Percentiles rank a stretch among this genome's conserved stretches.
phyloP scores from a whole-genome alignment of 2,113 vertebrate genomes.

The Pseudois nayaur region DNA sequence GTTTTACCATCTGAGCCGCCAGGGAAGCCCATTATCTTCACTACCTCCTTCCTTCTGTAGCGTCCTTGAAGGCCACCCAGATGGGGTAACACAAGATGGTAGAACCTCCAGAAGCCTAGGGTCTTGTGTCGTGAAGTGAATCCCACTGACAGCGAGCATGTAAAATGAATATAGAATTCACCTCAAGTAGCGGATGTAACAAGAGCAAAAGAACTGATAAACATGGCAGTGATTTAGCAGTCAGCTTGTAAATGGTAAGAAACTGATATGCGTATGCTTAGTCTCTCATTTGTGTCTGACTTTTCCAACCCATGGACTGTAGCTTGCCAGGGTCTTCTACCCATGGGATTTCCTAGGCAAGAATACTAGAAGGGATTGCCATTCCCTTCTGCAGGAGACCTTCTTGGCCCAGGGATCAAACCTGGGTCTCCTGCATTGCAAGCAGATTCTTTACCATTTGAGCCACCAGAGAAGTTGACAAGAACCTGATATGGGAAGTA shows the following conservation, averaged over 20 bases:
- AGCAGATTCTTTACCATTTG: not conserved
- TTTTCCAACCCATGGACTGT: not conserved
- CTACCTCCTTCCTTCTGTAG: not conserved
- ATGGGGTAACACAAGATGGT: not conserved
- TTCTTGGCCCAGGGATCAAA: not conserved
- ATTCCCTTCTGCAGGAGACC: not conserved
- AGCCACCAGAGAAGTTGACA: not conserved
- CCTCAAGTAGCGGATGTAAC: not conserved
- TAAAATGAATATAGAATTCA: not conserved
- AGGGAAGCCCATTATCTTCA: not conserved
- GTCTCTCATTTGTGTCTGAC: not conserved
- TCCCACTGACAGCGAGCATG: rapidly evolving
- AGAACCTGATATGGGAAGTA: not conserved
- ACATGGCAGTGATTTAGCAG: not conserved
- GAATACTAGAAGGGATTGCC: not conserved
- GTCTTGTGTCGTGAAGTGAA: rapidly evolving
- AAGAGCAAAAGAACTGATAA: not conserved
- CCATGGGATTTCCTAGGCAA: not conserved
- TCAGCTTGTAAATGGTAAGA: not conserved
- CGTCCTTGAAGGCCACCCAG: not conserved
- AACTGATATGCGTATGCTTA: rapidly evolving
- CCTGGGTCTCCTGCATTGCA: not conserved
- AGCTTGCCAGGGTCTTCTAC: rapidly evolving
- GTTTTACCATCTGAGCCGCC: not conserved
- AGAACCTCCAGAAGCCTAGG: not conserved